These are phyloP conservation scores for Spermophilus dauricus DNA, from an alignment of 2,113 vertebrate species.

Conservation along the genomic window DNA sequence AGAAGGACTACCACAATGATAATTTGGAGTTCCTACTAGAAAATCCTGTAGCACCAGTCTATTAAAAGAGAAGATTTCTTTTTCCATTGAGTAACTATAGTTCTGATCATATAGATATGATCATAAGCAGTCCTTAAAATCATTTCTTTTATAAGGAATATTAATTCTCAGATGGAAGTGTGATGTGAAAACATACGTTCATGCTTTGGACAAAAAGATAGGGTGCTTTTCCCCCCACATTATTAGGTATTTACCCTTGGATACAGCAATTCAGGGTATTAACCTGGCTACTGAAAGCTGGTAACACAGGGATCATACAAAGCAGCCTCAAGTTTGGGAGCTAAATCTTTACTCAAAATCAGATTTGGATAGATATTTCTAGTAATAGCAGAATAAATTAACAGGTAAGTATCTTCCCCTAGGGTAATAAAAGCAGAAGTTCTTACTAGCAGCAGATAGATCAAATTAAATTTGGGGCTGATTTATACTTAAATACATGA, in stretches of 20 bases:
- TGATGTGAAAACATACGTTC: conserved; percentile 29
- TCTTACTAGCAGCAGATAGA: not conserved
- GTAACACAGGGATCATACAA: not conserved
- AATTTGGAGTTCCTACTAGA: not conserved
- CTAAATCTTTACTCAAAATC: not conserved
- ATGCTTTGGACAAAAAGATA: not conserved
- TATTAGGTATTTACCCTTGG: not conserved
- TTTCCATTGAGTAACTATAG: not conserved
- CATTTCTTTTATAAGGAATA: not conserved
- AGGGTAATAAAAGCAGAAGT: not conserved
- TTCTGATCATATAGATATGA: not conserved
- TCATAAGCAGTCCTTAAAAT: not conserved
- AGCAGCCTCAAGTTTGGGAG: not conserved
- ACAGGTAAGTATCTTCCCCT: not conserved
- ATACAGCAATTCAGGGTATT: not conserved
- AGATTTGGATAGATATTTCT: not conserved
- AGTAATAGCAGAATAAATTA: not conserved
- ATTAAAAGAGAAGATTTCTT: not conserved
- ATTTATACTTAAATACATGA: conserved; percentile 10
- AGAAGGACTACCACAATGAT: not conserved
- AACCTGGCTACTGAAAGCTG: not conserved
- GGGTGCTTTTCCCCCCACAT: not conserved
- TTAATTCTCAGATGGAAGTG: not conserved
- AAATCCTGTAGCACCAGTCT: not conserved
- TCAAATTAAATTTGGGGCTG: not conserved